Evolutionary conservation across 2,888 invertebrate species (phyloP).

Genomic region (Cosmia trapezina): DNA sequence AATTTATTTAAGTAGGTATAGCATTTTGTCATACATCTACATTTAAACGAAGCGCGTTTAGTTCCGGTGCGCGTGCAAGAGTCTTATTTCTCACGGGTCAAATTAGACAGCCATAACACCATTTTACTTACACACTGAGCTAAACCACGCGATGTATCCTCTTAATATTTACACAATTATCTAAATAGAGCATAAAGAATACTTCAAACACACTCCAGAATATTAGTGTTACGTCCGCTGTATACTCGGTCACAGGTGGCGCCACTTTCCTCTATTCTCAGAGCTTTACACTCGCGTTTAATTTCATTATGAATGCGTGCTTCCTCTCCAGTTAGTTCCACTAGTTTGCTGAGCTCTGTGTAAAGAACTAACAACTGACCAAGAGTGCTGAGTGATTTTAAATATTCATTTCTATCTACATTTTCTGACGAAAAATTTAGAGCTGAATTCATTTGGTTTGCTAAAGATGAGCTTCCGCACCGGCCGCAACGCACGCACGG

Average conservation of each 20-base stretch:
- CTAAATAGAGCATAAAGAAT: constrained; percentile 4
- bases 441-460: constrained; percentile 12
- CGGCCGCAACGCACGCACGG: too few relatives aligned
- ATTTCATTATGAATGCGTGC: constrained; percentile 59
- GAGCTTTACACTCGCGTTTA: constrained; percentile 48
- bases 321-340: constrained; percentile 54
- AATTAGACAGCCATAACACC: too few relatives aligned
- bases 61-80: too few relatives aligned
- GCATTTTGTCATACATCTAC: too few relatives aligned
- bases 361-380: constrained; percentile 43
- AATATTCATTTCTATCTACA: constrained; percentile 49
- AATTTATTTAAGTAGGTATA: too few relatives aligned
- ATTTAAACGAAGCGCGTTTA: too few relatives aligned
- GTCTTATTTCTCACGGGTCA: too few relatives aligned
- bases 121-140: too few relatives aligned
- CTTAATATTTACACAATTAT: constrained; percentile 4
- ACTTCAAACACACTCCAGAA: constrained; percentile 34
- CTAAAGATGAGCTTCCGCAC: neutral
- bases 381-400: constrained; percentile 47
- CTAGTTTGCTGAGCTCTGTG: constrained; percentile 46
- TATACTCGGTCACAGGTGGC: constrained; percentile 54
- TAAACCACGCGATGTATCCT: too few relatives aligned
- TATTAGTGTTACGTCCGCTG: constrained; percentile 25
- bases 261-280: constrained; percentile 46
- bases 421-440: constrained; percentile 16